Evolutionary conservation across 2,888 invertebrate genomes (phyloP), one percentile per base, ranked within the genome.

Genomic region (Lithophane ornitopus): DNA sequence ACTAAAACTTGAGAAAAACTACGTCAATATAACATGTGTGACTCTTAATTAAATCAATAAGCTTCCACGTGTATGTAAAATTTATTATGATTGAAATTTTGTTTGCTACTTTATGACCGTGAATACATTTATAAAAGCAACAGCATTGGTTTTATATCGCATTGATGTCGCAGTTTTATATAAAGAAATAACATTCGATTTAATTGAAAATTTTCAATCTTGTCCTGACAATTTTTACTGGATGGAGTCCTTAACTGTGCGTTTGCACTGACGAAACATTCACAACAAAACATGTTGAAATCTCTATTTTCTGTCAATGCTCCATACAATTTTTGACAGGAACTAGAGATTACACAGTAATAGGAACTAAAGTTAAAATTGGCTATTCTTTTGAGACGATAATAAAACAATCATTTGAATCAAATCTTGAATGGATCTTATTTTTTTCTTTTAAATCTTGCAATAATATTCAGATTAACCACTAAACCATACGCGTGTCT

Each of bases 11-110:
- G 11, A 61, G 28, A 80, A 58, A 46, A 71, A 49, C 52, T 62
- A 73, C 67, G 68, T 66, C 72, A 75, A 44, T 65, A 22, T 56
- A 58, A 76, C 71, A 46, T 81, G 52, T 81, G 56, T 70, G 28
- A 26, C 49, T 81, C 49, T 73, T 66, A 72, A 76, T 84, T 70
- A 74, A 81, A 52, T 76, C 70, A 78, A 69, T 74, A 70, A 66
- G 41, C 39, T 44, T 74, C 49, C 77, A 85, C 80, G 80, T 83
- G 83, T 85, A 76, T 74, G 62, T 41, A 22, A 67, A 78, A 72
- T 72, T 16, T 63, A 73, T 74, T 76, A 52, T 70, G 56, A 70
- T 58, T 68, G 59, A 74, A 82, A 65, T 79, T 79, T 70, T 62
- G 22, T 62, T 73, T 44, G 28, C 61, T 63, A 59, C 16, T 79